Evolutionary conservation across 1,140 invertebrate genomes (phyloP).

Genomic region (Orchesella cincta): DNA sequence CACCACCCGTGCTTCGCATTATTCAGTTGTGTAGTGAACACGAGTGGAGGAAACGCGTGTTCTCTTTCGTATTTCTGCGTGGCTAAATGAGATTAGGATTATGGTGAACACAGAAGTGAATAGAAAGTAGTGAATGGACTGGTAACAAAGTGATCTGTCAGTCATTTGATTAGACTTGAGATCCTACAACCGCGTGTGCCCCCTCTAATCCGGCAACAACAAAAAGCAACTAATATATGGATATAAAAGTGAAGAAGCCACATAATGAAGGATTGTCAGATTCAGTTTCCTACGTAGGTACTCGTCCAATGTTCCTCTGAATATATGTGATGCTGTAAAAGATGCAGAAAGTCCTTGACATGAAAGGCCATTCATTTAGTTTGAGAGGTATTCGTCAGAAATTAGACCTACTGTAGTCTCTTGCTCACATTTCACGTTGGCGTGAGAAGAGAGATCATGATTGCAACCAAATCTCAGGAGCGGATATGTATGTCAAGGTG

Average conservation of each 20-base stretch:
- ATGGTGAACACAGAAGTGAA: neutral
- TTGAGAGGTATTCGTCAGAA: too few relatives aligned
- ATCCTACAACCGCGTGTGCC: neutral
- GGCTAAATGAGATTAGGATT: slow-evolving; percentile 7
- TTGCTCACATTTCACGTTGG: too few relatives aligned
- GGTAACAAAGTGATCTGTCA: slow-evolving; percentile 8
- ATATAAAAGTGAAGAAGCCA: neutral
- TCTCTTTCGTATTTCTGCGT: neutral
- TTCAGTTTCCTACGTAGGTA: too few relatives aligned
- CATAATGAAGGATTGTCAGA: neutral
- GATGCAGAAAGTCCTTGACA: too few relatives aligned
- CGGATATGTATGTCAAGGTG: too few relatives aligned
- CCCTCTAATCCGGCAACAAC: neutral
- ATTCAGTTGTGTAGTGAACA: neutral
- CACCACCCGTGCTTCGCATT: neutral
- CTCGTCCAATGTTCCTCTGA: too few relatives aligned
- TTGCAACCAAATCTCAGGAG: too few relatives aligned
- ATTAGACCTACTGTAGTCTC: too few relatives aligned
- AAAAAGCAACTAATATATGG: neutral
- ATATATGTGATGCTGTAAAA: too few relatives aligned
- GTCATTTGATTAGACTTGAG: slow-evolving; percentile 10
- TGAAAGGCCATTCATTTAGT: too few relatives aligned
- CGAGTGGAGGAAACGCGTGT: neutral
- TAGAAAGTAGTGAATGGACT: neutral
- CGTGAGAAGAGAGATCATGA: too few relatives aligned